Evolutionary conservation across 2,113 vertebrate genomes (phyloP), one percentile per base, ranked within the genome.

Genomic region (Indicator maculatus): DNA sequence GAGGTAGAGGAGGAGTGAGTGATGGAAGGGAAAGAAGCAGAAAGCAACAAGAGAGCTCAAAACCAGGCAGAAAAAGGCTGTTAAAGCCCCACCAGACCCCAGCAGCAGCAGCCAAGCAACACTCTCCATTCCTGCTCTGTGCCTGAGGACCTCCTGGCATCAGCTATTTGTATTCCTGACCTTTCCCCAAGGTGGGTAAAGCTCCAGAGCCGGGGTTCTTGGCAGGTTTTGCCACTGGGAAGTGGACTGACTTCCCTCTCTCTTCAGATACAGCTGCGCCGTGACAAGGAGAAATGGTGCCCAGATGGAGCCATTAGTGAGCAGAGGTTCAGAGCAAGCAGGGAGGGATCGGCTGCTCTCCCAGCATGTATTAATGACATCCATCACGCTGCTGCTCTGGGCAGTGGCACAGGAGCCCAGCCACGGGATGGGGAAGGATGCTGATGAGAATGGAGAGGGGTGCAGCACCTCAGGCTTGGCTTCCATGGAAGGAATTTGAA

Each of bases 281-380:
- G 3, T 93, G 95, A 95, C 95, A 94, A 83, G 95, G 80, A 97
- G 77, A 96, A 96, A 96, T 91, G 93, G 85, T 95, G 90, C 73
- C 95, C 96, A 93, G 86, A 85, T 93, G 94, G 95, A 95, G 91
- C 47, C 88, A 44, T 81, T 72, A 96, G 88, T 86, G 96, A 93
- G 94, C 65, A 30, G 85, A 81, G 83, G 88, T 94, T 97, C 89
- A 84, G 88, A 95, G 93, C 47, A 81, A 88, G 94, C 93, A 86
- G 6, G 12, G 91, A 39, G 81, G 94, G 93, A 91, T 83, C 65
- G 27, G 70, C 86, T 55, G 88, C 90, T 94, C 90, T 78, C 94
- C 0, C 0, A 83, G 93, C 91, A 65, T 24, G 78, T 88, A 90
- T 94, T 90, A 90, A 88, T 91, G 93, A 83, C 95, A 93, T 95